Conservation (phyloP, 2,888 invertebrate species). For the Drepanosiphum platanoidis region DNA sequence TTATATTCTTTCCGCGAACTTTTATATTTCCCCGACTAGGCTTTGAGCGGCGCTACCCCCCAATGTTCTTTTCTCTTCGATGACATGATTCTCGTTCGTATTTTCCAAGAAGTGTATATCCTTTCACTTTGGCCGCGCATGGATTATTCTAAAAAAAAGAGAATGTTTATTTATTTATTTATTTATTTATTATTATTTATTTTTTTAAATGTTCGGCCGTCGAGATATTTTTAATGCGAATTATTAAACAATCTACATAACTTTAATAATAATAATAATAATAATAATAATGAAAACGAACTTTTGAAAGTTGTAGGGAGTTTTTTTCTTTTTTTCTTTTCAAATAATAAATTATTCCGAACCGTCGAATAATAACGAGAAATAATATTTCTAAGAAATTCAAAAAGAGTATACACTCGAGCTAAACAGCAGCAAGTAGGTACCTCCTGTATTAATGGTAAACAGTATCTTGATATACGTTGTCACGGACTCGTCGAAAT, state of each 20-base stretch:
- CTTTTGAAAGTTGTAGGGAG: not conserved
- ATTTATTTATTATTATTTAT: not conserved
- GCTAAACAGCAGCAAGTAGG: too few species aligned
- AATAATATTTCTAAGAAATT: not conserved
- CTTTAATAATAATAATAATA: not conserved
- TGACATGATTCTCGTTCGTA: not conserved
- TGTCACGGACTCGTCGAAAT: too few species aligned
- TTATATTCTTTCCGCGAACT: too few species aligned
- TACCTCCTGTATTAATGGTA: not conserved
- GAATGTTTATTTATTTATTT: not conserved
- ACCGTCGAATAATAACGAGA: not conserved
- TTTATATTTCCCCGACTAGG: too few species aligned
- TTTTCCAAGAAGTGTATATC: not conserved
- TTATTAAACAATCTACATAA: not conserved
- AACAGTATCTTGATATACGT: not conserved
- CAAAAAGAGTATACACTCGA: not conserved
- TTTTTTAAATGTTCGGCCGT: not conserved
- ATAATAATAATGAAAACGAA: not conserved
- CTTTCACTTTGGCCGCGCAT: not conserved
- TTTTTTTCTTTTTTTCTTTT: not conserved
- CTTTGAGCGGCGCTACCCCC: not conserved
- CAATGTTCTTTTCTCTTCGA: not conserved
- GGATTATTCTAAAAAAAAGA: not conserved
- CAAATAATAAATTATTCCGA: too few species aligned
- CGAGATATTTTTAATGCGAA: not conserved